These are phyloP conservation scores for Diplodus puntazzo DNA, from an alignment of 2,797 vertebrate species.

Conservation along the genomic window DNA sequence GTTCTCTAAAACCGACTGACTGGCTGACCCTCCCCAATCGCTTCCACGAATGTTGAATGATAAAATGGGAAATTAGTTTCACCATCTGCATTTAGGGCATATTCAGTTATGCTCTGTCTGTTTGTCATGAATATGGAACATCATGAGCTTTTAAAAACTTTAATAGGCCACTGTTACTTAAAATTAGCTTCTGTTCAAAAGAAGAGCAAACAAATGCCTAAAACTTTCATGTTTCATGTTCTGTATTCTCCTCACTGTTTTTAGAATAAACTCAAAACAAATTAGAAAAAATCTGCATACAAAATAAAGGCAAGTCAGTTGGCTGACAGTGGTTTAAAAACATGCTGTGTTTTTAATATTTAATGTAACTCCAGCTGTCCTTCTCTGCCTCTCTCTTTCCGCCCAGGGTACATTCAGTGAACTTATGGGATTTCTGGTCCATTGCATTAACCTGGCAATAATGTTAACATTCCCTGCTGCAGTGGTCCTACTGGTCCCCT, in stretches of 20 bases:
- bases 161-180: slow-evolving; percentile 47
- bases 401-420: slow-evolving; percentile 88
- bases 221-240: background rate
- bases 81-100: slow-evolving; percentile 61
- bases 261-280: slow-evolving; percentile 17
- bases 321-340: slow-evolving; percentile 2
- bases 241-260: slow-evolving; percentile 5
- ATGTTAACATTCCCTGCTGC: slow-evolving; percentile 88
- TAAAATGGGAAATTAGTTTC: slow-evolving; percentile 60
- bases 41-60: slow-evolving; percentile 55
- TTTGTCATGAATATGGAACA: slow-evolving; percentile 55
- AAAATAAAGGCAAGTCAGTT: background rate
- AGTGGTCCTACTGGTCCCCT: slow-evolving; percentile 86
- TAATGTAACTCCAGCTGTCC: slow-evolving; percentile 1
- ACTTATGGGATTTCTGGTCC: slow-evolving; percentile 84
- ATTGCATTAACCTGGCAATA: slow-evolving; percentile 83
- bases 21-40: slow-evolving; percentile 42
- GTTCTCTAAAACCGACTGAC: slow-evolving; percentile 45
- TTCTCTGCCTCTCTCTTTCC: slow-evolving; percentile 28
- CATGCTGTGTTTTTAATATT: slow-evolving; percentile 13
- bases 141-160: slow-evolving; percentile 47
- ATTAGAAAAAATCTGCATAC: background rate
- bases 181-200: slow-evolving; percentile 29
- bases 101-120: slow-evolving; percentile 48
- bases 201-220: slow-evolving; percentile 21